A percentile compares a stretch with the other conserved stretches of the same genome.
Conservation (phyloP, 2,888 invertebrate genomes). For the Lacanobia wlatinum region DNA sequence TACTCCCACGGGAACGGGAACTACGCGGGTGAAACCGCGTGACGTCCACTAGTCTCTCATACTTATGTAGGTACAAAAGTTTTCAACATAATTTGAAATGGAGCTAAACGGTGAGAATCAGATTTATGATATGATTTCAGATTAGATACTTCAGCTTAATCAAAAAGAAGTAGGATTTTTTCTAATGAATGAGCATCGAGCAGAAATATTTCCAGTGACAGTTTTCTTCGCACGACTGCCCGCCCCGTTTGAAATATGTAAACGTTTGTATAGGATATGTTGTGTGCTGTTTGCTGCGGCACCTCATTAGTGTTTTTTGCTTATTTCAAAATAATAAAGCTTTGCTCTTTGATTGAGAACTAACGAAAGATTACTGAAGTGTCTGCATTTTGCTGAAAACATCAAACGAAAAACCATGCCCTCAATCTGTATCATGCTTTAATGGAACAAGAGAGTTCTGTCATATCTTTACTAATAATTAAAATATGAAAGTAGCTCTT, state of each 20-base stretch:
- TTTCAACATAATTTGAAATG: too few relatives aligned
- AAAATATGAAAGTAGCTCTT: too few relatives aligned
- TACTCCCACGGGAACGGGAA: too few relatives aligned
- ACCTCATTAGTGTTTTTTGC: constrained; percentile 31
- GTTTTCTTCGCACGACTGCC: neutral
- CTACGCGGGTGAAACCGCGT: too few relatives aligned
- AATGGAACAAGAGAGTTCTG: too few relatives aligned
- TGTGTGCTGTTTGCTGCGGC: constrained; percentile 2
- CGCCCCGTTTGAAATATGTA: too few relatives aligned
- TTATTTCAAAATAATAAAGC: constrained; percentile 20
- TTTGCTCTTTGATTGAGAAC: constrained; percentile 18
- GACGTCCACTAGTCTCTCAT: too few relatives aligned
- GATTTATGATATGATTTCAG: too few relatives aligned
- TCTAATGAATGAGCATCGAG: neutral
- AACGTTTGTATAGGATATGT: neutral
- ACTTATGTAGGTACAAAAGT: too few relatives aligned
- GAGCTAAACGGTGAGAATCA: too few relatives aligned
- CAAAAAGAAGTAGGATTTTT: neutral
- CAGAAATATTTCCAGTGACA: neutral
- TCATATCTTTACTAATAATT: too few relatives aligned
- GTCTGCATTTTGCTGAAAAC: neutral
- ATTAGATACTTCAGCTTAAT: too few relatives aligned
- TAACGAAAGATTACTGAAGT: neutral
- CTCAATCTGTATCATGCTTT: neutral
- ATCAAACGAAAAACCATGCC: neutral